A percentile compares a stretch with the other conserved stretches of the same genome.
phyloP scores from a whole-genome alignment of 2,888 invertebrate genomes.

The Serripes groenlandicus region DNA sequence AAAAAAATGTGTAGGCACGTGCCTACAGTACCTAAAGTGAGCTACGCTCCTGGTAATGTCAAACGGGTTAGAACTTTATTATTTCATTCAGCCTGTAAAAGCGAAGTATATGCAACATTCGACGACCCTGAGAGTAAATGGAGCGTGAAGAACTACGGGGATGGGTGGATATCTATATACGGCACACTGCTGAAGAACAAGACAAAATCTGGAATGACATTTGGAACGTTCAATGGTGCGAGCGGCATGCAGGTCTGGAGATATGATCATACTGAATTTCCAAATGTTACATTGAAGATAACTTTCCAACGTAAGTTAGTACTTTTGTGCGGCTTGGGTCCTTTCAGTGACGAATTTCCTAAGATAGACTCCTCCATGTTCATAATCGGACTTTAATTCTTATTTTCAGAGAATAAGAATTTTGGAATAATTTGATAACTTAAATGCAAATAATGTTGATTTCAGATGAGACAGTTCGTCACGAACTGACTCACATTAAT shows the following conservation, averaged over 20 bases:
- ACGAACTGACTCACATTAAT: no score
- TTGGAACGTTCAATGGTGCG: conserved; percentile 48
- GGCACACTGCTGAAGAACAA: conserved; percentile 46
- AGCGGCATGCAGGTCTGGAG: conserved; percentile 58
- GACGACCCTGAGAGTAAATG: conserved; percentile 32
- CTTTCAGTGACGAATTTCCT: no score
- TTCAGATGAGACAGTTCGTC: no score
- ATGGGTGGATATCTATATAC: conserved; percentile 45
- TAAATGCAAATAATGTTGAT: no score
- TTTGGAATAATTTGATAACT: no score
- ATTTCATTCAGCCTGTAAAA: conserved; percentile 46
- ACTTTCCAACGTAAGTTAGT: conserved; percentile 65
- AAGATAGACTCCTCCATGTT: no score
- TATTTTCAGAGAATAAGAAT: no score
- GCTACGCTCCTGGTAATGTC: no score
- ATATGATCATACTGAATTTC: conserved; percentile 51
- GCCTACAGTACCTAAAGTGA: no score
- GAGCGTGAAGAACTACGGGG: conserved; percentile 57
- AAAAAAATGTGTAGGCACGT: no score
- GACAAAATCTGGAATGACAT: conserved; percentile 24
- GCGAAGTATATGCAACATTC: conserved; percentile 38
- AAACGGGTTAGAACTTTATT: neutral
- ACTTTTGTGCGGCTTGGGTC: no score
- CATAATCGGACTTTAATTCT: no score
- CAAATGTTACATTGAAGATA: conserved; percentile 38